Base-by-base conservation (phyloP, 2,797 vertebrate species). In the Bovichtus variegatus region DNA sequence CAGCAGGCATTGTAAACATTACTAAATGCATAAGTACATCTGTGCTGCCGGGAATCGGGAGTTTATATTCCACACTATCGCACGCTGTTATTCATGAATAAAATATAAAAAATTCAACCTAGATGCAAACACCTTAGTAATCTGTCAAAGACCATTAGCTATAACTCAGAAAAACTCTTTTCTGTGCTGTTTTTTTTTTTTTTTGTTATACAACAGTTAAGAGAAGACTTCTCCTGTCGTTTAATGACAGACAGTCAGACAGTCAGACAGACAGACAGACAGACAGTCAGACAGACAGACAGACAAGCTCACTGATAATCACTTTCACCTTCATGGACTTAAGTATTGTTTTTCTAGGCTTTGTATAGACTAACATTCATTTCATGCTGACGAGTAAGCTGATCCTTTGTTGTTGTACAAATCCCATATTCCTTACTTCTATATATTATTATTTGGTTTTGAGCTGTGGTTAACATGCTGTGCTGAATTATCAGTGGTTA, bases 21-120 rank as follows among this genome's bases (percentile, higher is more conserved):
- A 60, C 55, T 69, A 44, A 72, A 60, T 27, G 72, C 65, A 43
- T 6, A 40, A 40, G 6, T 47, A 68, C 62, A 76, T 59, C 72
- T 77, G 27, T 54, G 25, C 50, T 75, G 68, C 34, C 50, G 29
- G 27, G 15, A 29, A 76, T 77, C 65, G 55, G 31, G 9, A 47
- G 12, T 80, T 81, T 76, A 51, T 53, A 62, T 75, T 69, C 57
- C 8, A 11, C 21, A 34, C 27, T 40, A 40, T 41, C 27, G 34
- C 76, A 54, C 53, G 55, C 43, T 71, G 53, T 43, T 79, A 69
- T 43, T 78, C 72, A 78, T 83, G 49, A 75, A 80, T 72, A 73
- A 73, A 80, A 75, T 64, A 27, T 27, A 31, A 80, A 72, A 73
- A 15, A 31, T 38, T 74, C 38, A 73, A 50, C 63, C 43, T 43